Conservation (phyloP, 2,888 invertebrate genomes). For the Hedya salicella region DNA sequence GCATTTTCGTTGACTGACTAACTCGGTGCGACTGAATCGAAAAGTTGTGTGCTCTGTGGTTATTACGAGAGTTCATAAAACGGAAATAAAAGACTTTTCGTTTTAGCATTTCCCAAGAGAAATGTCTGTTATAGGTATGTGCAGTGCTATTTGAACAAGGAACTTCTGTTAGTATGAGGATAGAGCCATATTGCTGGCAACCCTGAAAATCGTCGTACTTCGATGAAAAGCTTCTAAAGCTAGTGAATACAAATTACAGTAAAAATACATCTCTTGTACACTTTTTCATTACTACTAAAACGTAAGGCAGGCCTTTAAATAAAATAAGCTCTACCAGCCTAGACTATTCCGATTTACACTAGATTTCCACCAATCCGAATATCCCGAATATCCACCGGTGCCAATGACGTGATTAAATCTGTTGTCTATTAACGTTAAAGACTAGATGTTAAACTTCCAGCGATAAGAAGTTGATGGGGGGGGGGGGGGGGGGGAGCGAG, state of each 20-base stretch:
- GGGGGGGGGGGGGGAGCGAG: slow-evolving; percentile 45
- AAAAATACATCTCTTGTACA: too few relatives aligned
- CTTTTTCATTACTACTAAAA: background rate
- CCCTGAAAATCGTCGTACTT: too few relatives aligned
- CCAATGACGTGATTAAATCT: slow-evolving; percentile 34
- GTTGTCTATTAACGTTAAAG: slow-evolving; percentile 45
- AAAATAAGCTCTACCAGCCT: background rate
- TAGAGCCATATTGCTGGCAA: too few relatives aligned
- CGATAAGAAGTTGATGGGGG: slow-evolving; percentile 76
- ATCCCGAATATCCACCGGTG: background rate
- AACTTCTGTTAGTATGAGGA: too few relatives aligned
- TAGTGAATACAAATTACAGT: too few relatives aligned
- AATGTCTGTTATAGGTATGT: too few relatives aligned
- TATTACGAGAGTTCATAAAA: background rate
- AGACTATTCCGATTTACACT: background rate
- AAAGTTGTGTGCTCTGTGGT: background rate
- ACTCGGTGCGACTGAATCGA: background rate
- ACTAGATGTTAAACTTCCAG: slow-evolving; percentile 65
- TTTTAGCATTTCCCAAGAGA: too few relatives aligned
- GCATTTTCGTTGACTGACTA: slow-evolving; percentile 9
- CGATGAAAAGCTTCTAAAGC: too few relatives aligned
- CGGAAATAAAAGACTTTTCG: too few relatives aligned
- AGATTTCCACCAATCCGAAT: background rate
- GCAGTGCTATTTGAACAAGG: too few relatives aligned
- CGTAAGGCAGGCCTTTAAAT: background rate